phyloP scores from a whole-genome alignment of 2,797 vertebrate genomes.

The Balearica regulorum region DNA sequence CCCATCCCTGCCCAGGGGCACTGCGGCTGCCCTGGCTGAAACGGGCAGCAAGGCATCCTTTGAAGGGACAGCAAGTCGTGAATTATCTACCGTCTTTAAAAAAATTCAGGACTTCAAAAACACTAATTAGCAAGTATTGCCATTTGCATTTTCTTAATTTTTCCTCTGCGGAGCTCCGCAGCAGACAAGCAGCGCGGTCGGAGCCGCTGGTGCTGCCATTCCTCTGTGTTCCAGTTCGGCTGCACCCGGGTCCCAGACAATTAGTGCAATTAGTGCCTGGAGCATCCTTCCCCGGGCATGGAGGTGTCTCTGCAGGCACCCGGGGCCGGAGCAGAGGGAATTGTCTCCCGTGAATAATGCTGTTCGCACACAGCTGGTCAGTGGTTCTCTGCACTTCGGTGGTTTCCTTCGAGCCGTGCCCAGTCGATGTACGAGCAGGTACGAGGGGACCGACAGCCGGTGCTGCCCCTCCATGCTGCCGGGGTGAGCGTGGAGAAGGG shows the following conservation, averaged over 20 bases:
- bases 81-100: fast-evolving
- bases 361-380: background rate
- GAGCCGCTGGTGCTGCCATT: background rate
- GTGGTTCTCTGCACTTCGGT: background rate
- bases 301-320: background rate
- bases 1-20: background rate
- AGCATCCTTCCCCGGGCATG: background rate
- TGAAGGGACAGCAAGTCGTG: fast-evolving
- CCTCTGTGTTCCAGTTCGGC: background rate
- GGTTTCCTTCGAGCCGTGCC: background rate
- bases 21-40: fast-evolving
- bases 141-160: fast-evolving
- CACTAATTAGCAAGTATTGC: fast-evolving
- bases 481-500: fast-evolving
- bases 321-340: background rate
- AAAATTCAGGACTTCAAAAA: fast-evolving
- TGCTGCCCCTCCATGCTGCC: background rate
- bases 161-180: fast-evolving
- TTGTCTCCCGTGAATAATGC: slow-evolving; percentile 7
- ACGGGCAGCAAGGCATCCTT: fast-evolving
- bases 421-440: slow-evolving; percentile 11
- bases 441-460: background rate
- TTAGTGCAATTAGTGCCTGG: background rate
- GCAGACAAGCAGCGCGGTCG: background rate
- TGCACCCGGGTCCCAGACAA: background rate